Evolutionary conservation across 92 coral and sea anemone genomes (phyloP).

Genomic region (Epizoanthus ramosus): DNA sequence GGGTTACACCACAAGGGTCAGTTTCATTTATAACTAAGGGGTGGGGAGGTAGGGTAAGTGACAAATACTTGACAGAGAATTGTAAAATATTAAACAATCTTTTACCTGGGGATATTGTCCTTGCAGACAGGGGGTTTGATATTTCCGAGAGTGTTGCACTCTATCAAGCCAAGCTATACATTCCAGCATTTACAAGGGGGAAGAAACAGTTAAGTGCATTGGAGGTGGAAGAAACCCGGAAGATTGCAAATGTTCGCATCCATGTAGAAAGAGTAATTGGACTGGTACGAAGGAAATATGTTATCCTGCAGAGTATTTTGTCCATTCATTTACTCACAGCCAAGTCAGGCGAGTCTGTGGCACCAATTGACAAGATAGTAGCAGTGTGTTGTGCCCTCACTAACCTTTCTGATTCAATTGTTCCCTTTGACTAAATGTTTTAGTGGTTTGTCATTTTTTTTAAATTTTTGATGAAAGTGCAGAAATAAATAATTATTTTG

Average conservation of each 20-base stretch:
- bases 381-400: constrained; percentile 57
- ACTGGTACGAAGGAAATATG: constrained; percentile 42
- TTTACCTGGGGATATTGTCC: constrained; percentile 40
- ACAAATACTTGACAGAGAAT: constrained; percentile 41
- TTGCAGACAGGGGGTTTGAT: constrained; percentile 50
- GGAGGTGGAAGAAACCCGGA: constrained; percentile 48
- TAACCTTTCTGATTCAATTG: constrained; percentile 55
- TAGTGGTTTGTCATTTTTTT: background rate
- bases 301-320: constrained; percentile 35
- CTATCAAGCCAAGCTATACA: constrained; percentile 29
- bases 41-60: constrained; percentile 63
- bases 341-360: constrained; percentile 41
- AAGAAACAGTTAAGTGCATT: constrained; percentile 35
- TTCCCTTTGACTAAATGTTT: constrained; percentile 45
- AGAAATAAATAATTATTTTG: too few relatives aligned
- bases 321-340: constrained; percentile 11
- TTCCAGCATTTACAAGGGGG: constrained; percentile 49
- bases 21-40: constrained; percentile 57
- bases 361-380: constrained; percentile 63
- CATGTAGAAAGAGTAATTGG: constrained; percentile 50
- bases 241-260: constrained; percentile 49
- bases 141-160: constrained; percentile 39
- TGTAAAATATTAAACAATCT: constrained; percentile 30
- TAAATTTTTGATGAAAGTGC: too few relatives aligned
- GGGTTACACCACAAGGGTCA: constrained; percentile 60